Base-by-base conservation (phyloP, 2,113 vertebrate species). In the Rutilus rutilus region DNA sequence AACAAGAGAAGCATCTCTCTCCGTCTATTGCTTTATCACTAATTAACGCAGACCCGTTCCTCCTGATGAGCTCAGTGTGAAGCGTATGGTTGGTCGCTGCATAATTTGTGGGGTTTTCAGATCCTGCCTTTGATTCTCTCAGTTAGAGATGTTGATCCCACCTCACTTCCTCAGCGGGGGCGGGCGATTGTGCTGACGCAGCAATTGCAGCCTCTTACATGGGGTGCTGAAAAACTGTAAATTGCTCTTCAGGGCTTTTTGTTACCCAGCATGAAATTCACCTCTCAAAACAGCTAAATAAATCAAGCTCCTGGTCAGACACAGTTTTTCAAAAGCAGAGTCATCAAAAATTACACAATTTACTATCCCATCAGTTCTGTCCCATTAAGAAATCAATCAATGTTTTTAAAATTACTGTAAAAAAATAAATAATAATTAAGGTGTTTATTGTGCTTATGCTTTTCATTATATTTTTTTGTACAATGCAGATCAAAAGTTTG, bases 41-140 rank as follows among this genome's bases (percentile, higher is more conserved):
- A 92, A 94, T 95, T 94, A 95, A 91, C 87, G 88, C 75, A n/a
- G 86, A 91, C 93, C 92, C 92, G 89, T 92, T 94, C 76, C 76
- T 87, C 83, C 62, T 69, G 67, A 74, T 25, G 57, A 33, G 23
- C 30, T 57, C 75, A 36, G 45, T 59, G 62, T 78, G 65, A 80
- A 39, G 59, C 25, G 27, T 65, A 75, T 73, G 85, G 54, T 67
- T 47, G 69, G 78, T 5, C 47, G 30, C 79, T 65, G 78, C 54
- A 50, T 86, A 86, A 86, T 82, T 82, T 82, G 54, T 12, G 23
- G 79, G 36, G 57, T 65, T 82, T 86, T 47, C 27, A 52, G 69
- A 82, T 86, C 27, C 79, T 86, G 69, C 79, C 45, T 86, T 86
- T 82, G 78, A 86, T 82, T 65, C 73, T 39, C 42, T 2, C 69